phyloP scores from a whole-genome alignment of 2,113 vertebrate genomes.

The Vulpes lagopus region DNA sequence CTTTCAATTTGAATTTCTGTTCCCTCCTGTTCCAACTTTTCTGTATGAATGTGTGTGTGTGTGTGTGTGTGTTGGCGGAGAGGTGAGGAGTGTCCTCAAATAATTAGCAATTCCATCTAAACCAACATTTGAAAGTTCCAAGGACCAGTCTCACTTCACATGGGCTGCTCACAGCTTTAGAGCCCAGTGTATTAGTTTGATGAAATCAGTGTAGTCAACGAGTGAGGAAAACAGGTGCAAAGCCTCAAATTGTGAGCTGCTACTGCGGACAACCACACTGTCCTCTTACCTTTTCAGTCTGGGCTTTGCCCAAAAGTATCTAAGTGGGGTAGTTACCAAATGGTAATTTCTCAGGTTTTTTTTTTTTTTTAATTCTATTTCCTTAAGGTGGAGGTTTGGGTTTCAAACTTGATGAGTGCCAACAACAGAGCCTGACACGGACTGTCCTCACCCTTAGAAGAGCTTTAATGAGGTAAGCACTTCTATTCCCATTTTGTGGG shows the following conservation, averaged over 20 bases:
- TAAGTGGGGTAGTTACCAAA: background rate
- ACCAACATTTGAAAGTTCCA: background rate
- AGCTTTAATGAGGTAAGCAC: background rate
- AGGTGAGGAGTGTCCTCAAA: background rate
- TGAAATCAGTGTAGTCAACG: rapidly evolving
- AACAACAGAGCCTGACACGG: no score
- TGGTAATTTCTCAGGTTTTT: background rate
- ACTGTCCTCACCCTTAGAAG: background rate
- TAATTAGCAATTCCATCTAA: background rate
- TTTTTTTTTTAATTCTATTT: background rate
- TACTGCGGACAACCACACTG: rapidly evolving
- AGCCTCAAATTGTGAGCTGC: rapidly evolving
- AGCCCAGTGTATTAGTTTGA: rapidly evolving
- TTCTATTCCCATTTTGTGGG: background rate
- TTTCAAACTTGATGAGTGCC: background rate
- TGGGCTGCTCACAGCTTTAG: rapidly evolving
- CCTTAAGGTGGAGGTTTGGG: background rate
- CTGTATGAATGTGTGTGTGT: background rate
- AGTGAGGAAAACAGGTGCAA: rapidly evolving
- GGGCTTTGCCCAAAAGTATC: background rate
- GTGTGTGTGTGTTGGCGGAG: background rate
- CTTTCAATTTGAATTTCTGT: background rate
- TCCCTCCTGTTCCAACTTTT: no score
- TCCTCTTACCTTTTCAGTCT: no score
- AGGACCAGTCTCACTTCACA: background rate